phyloP scores from a whole-genome alignment of 2,888 invertebrate genomes.

The Diarsia mendica region DNA sequence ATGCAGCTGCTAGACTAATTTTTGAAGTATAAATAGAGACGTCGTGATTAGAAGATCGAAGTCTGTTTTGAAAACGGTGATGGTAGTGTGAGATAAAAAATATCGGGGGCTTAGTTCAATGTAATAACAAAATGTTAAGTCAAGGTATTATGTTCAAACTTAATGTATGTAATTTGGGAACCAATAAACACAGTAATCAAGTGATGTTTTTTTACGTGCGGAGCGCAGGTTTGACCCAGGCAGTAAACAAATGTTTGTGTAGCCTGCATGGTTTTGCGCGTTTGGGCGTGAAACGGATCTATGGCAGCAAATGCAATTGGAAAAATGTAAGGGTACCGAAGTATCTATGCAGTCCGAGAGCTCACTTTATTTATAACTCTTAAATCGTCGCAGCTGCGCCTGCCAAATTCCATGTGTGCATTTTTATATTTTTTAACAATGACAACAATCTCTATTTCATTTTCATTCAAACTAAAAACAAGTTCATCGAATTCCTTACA shows the following conservation, averaged over 20 bases:
- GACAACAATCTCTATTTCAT: no score
- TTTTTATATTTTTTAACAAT: no score
- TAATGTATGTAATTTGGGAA: constrained; percentile 18
- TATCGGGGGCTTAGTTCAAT: constrained; percentile 9
- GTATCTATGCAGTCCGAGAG: neutral
- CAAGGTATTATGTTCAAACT: constrained; percentile 13
- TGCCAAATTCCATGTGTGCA: no score
- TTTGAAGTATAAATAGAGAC: constrained; percentile 38
- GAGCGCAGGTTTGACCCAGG: neutral
- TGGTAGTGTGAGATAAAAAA: constrained; percentile 1
- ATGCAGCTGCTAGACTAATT: constrained; percentile 13
- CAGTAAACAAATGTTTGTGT: constrained; percentile 1
- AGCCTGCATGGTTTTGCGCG: neutral
- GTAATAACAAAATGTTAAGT: constrained; percentile 8
- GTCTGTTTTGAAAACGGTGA: constrained; percentile 15
- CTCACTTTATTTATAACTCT: constrained; percentile 24
- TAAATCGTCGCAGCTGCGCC: neutral
- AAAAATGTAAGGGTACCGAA: neutral
- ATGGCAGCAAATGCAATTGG: neutral
- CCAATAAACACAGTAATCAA: constrained; percentile 17
- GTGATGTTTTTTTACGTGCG: neutral
- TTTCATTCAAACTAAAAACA: no score
- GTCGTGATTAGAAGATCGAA: constrained; percentile 18
- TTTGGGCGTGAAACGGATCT: neutral
- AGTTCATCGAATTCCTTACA: no score